phyloP scores from a whole-genome alignment of 2,888 invertebrate species.

The Augiades crinisus region DNA sequence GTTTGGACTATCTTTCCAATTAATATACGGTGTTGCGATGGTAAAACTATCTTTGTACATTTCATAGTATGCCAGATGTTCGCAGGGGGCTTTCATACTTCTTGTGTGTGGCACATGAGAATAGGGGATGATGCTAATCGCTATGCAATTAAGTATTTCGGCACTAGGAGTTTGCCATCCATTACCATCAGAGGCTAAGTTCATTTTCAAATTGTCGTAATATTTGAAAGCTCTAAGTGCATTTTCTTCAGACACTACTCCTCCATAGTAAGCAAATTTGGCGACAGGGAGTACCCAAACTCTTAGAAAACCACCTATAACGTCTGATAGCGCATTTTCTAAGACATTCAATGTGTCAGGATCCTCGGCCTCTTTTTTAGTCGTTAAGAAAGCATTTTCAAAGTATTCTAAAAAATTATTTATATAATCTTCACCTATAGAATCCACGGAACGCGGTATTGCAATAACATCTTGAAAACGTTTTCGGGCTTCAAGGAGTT shows the following conservation, averaged over 20 bases:
- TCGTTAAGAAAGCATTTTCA: conserved; percentile 42
- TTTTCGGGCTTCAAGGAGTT: conserved; percentile 50
- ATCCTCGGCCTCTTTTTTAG: conserved; percentile 46
- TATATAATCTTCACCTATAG: conserved; percentile 47
- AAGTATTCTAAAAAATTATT: conserved; percentile 49
- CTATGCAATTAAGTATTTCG: conserved; percentile 43
- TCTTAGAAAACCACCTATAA: conserved; percentile 82
- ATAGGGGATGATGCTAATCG: conserved; percentile 44
- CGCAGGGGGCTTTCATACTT: conserved; percentile 46
- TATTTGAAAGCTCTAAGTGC: conserved; percentile 78
- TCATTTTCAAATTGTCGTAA: conserved; percentile 79
- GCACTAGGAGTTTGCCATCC: conserved; percentile 74
- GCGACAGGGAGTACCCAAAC: conserved; percentile 81
- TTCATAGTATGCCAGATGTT: conserved; percentile 52
- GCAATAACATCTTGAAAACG: conserved; percentile 57
- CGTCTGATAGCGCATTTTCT: conserved; percentile 68
- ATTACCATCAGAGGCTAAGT: conserved; percentile 80
- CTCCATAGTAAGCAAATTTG: conserved; percentile 83
- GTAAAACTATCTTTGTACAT: conserved; percentile 45
- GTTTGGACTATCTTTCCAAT: conserved; percentile 72
- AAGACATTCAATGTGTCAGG: conserved; percentile 43
- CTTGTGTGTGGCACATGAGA: conserved; percentile 34
- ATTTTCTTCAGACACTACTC: conserved; percentile 77
- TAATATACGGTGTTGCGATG: conserved; percentile 82
- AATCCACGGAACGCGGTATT: conserved; percentile 40